Evolutionary conservation across 2,888 invertebrate genomes (phyloP), one percentile per base, ranked within the genome.

Genomic region (Andrena trimmerana): DNA sequence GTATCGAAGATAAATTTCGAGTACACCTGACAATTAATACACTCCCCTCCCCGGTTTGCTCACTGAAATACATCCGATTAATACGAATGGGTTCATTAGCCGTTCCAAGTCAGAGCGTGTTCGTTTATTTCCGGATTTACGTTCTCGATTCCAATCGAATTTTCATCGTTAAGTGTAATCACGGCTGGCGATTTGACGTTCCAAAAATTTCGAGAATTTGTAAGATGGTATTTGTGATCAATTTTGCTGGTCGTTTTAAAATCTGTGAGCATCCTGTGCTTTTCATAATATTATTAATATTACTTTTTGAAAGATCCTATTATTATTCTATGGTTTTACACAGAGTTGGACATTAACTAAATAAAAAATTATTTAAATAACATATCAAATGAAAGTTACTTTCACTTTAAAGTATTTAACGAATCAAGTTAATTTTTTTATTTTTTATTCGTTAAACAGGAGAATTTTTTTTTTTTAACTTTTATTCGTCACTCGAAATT

Each of bases 71-170:
- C n/a, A 71, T 84, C 77, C 82, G 71, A 86, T 86, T 80, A 75
- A 86, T 86, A 86, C 85, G 74, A 81, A 87, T 86, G 68, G 83
- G 62, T 86, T 69, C 81, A 81, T 88, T 86, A 86, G 86, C 79
- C 81, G 81, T 84, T 42, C 78, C 83, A 73, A 76, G 73, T 75
- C 59, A 73, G 62, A 59, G 24, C 59, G 59, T 24, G 66, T 65
- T 62, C 73, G 62, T 62, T 50, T 59, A 57, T 57, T 59, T 54
- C 2, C n/a, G 62, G n/a, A 59, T 67, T 42, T 50, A 33, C 66
- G 62, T 59, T 54, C 70, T 16, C 31, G 42, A 50, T 52, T 27
- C 68, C 48, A 62, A 67, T 63, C 52, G 24, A 69, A 50, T 74
- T 52, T 74, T 68, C 63, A 24, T 68, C 36, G 65, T 42, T 29